These are phyloP conservation scores for Sitta carolinensis DNA, from an alignment of 2,797 vertebrate genomes.

Conservation along the genomic window DNA sequence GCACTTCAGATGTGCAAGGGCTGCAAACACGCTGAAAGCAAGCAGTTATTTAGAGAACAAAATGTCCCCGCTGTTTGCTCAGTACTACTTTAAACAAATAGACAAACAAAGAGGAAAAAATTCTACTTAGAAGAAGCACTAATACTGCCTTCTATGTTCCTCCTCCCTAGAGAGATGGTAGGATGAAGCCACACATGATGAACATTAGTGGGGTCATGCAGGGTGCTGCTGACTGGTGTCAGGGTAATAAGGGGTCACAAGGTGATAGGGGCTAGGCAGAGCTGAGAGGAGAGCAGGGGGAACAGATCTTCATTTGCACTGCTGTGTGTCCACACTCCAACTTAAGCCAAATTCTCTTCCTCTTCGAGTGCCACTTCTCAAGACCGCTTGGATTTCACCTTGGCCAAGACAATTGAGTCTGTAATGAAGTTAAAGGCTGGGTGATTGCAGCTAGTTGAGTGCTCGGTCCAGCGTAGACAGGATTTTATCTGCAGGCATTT, in stretches of 20 bases:
- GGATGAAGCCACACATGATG: neutral
- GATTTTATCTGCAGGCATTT: conserved; percentile 43
- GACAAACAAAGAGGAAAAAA: conserved; percentile 39
- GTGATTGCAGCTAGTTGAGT: neutral
- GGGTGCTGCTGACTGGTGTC: neutral
- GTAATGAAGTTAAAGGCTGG: conserved; percentile 20
- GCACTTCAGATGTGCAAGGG: neutral
- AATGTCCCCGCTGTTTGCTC: conserved; percentile 32
- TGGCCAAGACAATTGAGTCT: neutral
- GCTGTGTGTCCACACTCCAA: neutral
- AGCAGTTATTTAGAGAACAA: conserved; percentile 35
- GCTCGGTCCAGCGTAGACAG: neutral
- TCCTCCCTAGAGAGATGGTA: neutral
- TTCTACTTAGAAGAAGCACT: conserved; percentile 13
- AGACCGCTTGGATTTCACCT: neutral
- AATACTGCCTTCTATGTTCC: neutral
- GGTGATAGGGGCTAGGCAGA: neutral
- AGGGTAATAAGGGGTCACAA: neutral
- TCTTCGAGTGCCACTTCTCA: neutral
- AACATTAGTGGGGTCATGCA: neutral
- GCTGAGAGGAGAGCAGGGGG: neutral
- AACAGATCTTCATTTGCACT: neutral
- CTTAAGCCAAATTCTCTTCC: neutral
- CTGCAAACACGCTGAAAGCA: neutral
- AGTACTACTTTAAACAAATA: conserved; percentile 39